Base-by-base conservation (phyloP, 2,113 vertebrate species). In the Dinomys branickii region DNA sequence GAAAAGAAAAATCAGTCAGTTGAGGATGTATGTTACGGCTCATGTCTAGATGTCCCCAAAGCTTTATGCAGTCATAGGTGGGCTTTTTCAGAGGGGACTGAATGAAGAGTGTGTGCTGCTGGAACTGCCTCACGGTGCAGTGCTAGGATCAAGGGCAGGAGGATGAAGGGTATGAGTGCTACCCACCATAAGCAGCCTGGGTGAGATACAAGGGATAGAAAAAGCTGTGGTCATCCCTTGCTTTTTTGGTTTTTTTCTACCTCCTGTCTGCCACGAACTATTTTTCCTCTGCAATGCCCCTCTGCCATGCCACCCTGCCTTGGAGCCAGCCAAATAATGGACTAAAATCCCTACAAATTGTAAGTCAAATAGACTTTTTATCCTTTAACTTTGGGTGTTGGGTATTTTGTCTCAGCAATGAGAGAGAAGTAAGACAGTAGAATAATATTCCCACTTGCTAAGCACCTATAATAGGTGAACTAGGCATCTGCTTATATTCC, bases 1-100 rank as follows among this genome's bases (percentile, higher is more conserved):
- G 88, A 91, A 33, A 16, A 88, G 94, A 90, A 85, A 96, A 81
- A 80, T 85, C 54, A 75, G 59, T 71, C 47, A 44, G 30, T 52
- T 24, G 24, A 91, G 5, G 83, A 33, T 50, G 3, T 69, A 9
- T 69, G 35, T 8, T 69, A 38, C 9, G 35, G 17, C 2, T 69
- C n/a, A 2, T 69, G 35, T 38, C 67, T n/a, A 38, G 65, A n/a
- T 69, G 65, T 69, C 7, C 35, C 67, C 35, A 69, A 69, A 69
- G 67, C 35, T 7, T 20, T 35, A 38, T 9, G 67, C 7, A 69
- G 67, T 69, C 67, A 17, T 38, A 8, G n/a, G 35, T 20, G 67
- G 35, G 67, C 35, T n/a, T 69, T 38, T 69, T 69, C 67, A n/a
- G 35, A 20, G 35, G 17, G 20, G 35, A 17, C 67, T 69, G 17